Conservation (phyloP, 1,140 invertebrate species). For the Bombus affinis region DNA sequence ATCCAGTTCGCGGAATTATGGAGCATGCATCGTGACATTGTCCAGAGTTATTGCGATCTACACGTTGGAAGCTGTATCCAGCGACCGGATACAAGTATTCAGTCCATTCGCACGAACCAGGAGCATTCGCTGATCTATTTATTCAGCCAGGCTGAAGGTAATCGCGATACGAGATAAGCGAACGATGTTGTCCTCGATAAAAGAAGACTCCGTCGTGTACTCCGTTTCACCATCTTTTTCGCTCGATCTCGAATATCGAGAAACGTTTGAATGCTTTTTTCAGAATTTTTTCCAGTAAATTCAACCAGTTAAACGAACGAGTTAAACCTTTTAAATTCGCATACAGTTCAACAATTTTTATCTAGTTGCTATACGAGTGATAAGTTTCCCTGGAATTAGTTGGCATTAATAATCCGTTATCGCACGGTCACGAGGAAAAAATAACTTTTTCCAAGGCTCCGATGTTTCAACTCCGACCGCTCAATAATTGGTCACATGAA, state of each 20-base stretch:
- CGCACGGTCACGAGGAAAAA: neutral
- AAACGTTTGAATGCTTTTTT: neutral
- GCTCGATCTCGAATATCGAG: neutral
- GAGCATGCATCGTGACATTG: constrained; percentile 40
- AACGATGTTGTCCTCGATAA: constrained; percentile 31
- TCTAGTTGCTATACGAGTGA: neutral
- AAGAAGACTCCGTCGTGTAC: constrained; percentile 11
- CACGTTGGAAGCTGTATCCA: neutral
- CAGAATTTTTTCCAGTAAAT: neutral
- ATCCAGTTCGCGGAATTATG: constrained; percentile 63
- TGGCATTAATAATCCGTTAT: neutral
- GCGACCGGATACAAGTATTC: constrained; percentile 33
- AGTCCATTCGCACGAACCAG: constrained; percentile 37
- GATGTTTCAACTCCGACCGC: constrained; percentile 28
- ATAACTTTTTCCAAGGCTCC: neutral
- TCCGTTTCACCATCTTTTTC: constrained; percentile 16
- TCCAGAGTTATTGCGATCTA: constrained; percentile 59
- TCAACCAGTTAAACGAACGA: neutral
- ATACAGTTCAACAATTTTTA: neutral
- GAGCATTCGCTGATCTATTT: constrained; percentile 44
- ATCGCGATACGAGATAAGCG: constrained; percentile 44
- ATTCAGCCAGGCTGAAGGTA: constrained; percentile 40
- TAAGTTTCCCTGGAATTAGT: neutral
- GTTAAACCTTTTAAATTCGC: neutral
- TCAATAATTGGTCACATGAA: constrained; percentile 63